Evolutionary conservation across 2,113 vertebrate genomes (phyloP).

Genomic region (Semnornis frantzii): DNA sequence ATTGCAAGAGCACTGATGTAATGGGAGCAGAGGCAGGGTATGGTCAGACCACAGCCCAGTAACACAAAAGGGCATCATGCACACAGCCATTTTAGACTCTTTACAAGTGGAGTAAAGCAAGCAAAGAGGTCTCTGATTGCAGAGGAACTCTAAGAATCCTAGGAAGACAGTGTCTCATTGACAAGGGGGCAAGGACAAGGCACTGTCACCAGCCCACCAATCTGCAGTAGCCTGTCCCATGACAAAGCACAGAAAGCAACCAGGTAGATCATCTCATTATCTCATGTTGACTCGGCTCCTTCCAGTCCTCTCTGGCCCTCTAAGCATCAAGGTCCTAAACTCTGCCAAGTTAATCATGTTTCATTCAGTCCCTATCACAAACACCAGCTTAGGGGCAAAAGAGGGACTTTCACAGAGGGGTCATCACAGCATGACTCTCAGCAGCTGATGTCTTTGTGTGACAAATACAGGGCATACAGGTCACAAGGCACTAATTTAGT

Average conservation of each 20-base stretch:
- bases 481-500: neutral
- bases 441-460: neutral
- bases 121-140: neutral
- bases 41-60: neutral
- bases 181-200: neutral
- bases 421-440: neutral
- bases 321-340: neutral
- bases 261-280: neutral
- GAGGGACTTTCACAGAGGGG: neutral
- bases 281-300: neutral
- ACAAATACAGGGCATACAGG: neutral
- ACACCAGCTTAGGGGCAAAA: neutral
- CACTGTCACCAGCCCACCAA: neutral
- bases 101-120: neutral
- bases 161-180: neutral
- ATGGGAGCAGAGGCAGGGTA: conserved; percentile 23
- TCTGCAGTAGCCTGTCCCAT: neutral
- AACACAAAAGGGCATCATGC: neutral
- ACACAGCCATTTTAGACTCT: neutral
- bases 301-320: neutral
- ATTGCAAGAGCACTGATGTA: neutral
- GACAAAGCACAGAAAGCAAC: neutral
- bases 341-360: neutral
- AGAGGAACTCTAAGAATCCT: neutral
- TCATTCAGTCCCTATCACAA: neutral